A percentile compares a stretch with the other conserved stretches of the same genome.
Evolutionary conservation across 2,888 invertebrate species (phyloP).

Genomic region (Bimastos eiseni): DNA sequence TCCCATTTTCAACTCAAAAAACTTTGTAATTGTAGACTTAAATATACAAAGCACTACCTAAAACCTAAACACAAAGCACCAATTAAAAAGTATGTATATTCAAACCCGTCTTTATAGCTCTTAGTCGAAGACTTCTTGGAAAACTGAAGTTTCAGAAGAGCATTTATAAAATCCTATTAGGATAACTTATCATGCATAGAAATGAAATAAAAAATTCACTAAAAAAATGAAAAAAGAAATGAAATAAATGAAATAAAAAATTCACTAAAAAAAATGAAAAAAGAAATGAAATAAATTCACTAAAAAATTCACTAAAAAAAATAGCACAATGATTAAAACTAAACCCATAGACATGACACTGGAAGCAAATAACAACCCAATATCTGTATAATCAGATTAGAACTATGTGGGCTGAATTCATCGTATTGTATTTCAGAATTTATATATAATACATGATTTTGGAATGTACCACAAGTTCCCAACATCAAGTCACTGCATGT

Average conservation of each 20-base stretch:
- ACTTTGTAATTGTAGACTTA: not conserved
- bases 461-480: too few relatives aligned
- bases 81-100: not conserved
- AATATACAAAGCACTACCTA: too few relatives aligned
- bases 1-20: not conserved
- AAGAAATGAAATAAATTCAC: too few relatives aligned
- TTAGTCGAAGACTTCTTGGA: not conserved
- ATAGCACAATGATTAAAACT: not conserved
- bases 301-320: too few relatives aligned
- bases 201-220: not conserved
- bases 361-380: not conserved
- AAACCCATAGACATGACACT: not conserved
- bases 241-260: too few relatives aligned
- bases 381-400: not conserved
- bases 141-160: too few relatives aligned
- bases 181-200: not conserved
- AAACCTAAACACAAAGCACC: too few relatives aligned
- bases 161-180: not conserved
- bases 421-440: too few relatives aligned
- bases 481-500: not conserved
- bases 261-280: too few relatives aligned
- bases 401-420: not conserved
- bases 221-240: too few relatives aligned
- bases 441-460: too few relatives aligned
- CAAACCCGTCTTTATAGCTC: not conserved